Conservation (phyloP, 2,113 vertebrate genomes). For the Marmota monax region DNA sequence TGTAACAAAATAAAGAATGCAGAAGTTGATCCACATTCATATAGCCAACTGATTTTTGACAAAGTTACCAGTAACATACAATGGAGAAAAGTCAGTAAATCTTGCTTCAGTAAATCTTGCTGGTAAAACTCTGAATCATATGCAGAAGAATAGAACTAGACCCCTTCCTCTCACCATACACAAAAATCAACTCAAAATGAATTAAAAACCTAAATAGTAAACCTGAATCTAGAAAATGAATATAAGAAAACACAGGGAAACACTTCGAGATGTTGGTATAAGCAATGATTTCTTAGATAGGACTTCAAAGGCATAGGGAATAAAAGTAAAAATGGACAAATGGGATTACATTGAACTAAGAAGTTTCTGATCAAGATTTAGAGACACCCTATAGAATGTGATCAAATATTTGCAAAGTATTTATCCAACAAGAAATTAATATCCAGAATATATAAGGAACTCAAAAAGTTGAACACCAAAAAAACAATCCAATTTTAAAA, state of each 20-base stretch:
- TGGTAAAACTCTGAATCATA: not conserved
- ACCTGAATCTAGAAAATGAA: not conserved
- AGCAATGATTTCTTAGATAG: not conserved
- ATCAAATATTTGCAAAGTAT: not conserved
- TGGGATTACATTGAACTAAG: not conserved
- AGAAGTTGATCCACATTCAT: not conserved
- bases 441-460: not conserved
- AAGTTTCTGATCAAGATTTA: not conserved
- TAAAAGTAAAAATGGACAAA: not conserved
- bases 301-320: not conserved
- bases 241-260: not conserved
- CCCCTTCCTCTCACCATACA: not conserved
- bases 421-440: not conserved
- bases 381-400: not conserved
- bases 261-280: not conserved
- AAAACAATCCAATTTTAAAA: not conserved
- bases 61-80: not conserved
- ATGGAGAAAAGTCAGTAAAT: not conserved
- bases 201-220: not conserved
- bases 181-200: not conserved
- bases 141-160: not conserved
- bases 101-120: not conserved
- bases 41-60: not conserved
- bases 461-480: not conserved
- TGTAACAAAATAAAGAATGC: not conserved